Base-by-base conservation (phyloP, 23 tunicate species). In the Phallusia fumigata region DNA sequence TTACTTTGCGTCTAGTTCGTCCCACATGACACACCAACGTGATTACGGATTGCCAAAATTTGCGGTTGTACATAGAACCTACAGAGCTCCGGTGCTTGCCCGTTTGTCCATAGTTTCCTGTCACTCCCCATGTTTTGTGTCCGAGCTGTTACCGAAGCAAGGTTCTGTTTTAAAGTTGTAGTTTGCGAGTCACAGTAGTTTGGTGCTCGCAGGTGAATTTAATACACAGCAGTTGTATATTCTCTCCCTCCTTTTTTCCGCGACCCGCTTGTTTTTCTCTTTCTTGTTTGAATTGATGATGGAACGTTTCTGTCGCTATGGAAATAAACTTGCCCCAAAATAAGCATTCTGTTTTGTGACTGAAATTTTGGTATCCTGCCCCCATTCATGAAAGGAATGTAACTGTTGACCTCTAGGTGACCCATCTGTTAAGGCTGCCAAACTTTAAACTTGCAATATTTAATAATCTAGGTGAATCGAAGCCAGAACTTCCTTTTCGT, bases 221-320 rank as follows among this genome's bases (percentile, higher is more conserved):
- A 40, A 58, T 58, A 58, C 69, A 58, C 69, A 58, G 28, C 69
- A 58, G 69, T 58, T 58, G 69, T 58, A 58, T 58, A 58, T 58
- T 58, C 28, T 22, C 13, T 58, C 69, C 47, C 47, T 40, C 47
- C 5, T 21, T 58, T 24, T 58, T 58, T 58, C 69, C 3, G 28
- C 28, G 69, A 1, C 69, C 8, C 69, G 1, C 16, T 58, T 58
- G 69, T 58, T 58, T 58, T 16, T 13, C 28, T 58, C 13, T 58
- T 58, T 24, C 28, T 58, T 58, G 28, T 58, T 40, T 40, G 47
- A 40, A 3, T 40, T 40, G 28, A 58, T 21, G 28, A 58, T 58
- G 69, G 69, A 24, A 58, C 69, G 26, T 40, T 40, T 40, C 28
- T 58, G 69, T 58, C 13, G 69, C 11, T 16, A 58, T 58, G 69